phyloP scores from a whole-genome alignment of 1,140 invertebrate genomes.

The Aphelenchoides fujianensis region DNA sequence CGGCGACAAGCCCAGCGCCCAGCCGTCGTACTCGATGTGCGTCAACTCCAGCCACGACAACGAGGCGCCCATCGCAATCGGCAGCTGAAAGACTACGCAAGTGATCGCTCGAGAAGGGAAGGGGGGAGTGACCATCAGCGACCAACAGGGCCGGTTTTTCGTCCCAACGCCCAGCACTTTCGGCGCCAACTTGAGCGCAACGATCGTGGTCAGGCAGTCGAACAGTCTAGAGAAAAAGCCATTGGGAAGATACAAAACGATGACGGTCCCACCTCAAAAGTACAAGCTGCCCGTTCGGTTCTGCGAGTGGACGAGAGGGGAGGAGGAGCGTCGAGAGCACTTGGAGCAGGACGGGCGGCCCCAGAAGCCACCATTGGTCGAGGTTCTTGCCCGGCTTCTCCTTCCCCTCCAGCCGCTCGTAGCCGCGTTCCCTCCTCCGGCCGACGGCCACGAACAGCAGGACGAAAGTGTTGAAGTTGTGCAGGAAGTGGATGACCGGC shows the following conservation, averaged over 20 bases:
- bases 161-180: conserved; percentile 23
- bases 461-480: conserved; percentile 38
- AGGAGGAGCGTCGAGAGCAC: conserved; percentile 28
- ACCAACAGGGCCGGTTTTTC: conserved; percentile 28
- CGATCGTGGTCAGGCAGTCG: conserved; percentile 38
- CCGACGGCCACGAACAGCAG: conserved; percentile 21
- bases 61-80: conserved; percentile 41
- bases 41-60: conserved; percentile 48
- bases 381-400: not conserved
- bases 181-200: conserved; percentile 30
- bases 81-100: conserved; percentile 41
- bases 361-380: not conserved
- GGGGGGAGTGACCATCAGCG: conserved; percentile 25
- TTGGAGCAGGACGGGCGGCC: conserved; percentile 18
- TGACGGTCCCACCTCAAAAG: conserved; percentile 37
- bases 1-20: conserved; percentile 34
- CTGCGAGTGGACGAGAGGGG: conserved; percentile 41
- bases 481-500: conserved; percentile 47
- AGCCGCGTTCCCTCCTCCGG: not conserved
- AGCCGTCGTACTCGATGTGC: conserved; percentile 45
- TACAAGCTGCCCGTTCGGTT: conserved; percentile 44
- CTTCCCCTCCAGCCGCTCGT: not conserved
- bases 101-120: too few relatives aligned
- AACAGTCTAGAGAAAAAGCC: conserved; percentile 44
- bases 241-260: not conserved